Base-by-base conservation (phyloP, 1,140 invertebrate genomes). In the Drosophila grimshawi region DNA sequence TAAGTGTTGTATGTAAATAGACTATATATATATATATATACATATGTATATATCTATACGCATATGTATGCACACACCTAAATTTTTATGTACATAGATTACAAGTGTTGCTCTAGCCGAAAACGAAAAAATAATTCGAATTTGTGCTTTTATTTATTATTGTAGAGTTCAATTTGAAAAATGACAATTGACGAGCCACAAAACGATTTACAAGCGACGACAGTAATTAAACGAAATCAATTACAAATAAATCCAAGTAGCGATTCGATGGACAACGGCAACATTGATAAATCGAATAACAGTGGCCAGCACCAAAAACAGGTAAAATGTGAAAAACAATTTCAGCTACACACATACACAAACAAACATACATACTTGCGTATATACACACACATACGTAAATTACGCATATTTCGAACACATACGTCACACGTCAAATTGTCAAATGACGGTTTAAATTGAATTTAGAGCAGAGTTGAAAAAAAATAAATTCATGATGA, bases 161-260 rank as follows among this genome's bases (percentile, higher is more conserved):
- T 19, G 45, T 46, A 78, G 70, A 60, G 29, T 56, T 51, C 53
- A 43, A 59, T 43, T 19, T 2, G 11, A 48, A 80, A 73, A 46
- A 86, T 86, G 83, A 86, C 85, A 46, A 63, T 86, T 33, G 85
- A 60, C 10, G 85, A 89, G 5, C 5, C 60, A 53, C 56, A 62
- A 53, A 71, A 53, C 61, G 67, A 69, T 45, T 72, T 63, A 19
- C 51, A 76, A 43, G 8, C 37, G 39, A 70, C 51, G 8, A 33
- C 39, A 41, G 49, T 39, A 37, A 41, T 51, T 29, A 69, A 56
- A 46, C 27, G 5, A 57, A 37, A 35, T 6, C 30, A 51, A n/a
- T 5, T 46, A 19, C 30, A 43, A 10, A 35, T 5, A 29, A 65
- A 68, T 35, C 55, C 41, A 4, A 57, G 4, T 35, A 55, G 29